Base-by-base conservation (phyloP, 2,797 vertebrate genomes). In the Nothura maculosa region DNA sequence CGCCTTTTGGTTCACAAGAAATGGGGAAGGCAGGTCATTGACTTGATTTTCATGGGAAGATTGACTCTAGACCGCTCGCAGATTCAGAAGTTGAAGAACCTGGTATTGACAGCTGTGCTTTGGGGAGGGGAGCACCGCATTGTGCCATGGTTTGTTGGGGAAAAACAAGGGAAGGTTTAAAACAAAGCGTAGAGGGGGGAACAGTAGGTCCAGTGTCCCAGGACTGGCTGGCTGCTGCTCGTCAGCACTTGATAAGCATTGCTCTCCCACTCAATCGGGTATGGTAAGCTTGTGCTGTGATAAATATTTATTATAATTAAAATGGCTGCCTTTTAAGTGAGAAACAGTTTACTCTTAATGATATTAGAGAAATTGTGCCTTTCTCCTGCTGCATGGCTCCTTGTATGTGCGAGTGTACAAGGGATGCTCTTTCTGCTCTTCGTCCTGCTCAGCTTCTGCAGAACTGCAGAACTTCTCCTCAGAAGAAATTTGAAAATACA, bases 1-100 rank as follows among this genome's bases (percentile, higher is more conserved):
- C 76, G 98, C 98, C 98, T 97, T 95, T 97, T 96, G 95, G 96
- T 98, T 98, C 97, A 98, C 97, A 97, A 98, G 98, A 96, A 96
- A 88, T 97, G 97, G 97, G 97, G 96, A 98, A 98, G 98, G 98
- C 98, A 98, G 98, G 98, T 98, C 98, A 98, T 98, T 99, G 98
- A 99, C 98, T 99, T 98, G 98, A 99, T 99, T 99, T 99, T 99
- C 99, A 99, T 99, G 99, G 99, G 99, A 99, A 99, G 98, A 94
- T 98, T 97, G 98, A 98, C 98, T 98, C 94, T 1, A 32, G 97
- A 92, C 92, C 28, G 76, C 97, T 98, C 97, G 95, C 97, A 98
- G 97, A 97, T 99, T 98, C 98, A 98, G 96, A 91, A 97, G 93
- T 96, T 38, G 96, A 96, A 93, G 94, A 96, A 97, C 98, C 95